phyloP scores from a whole-genome alignment of 2,888 invertebrate species.

The Thyatira batis region DNA sequence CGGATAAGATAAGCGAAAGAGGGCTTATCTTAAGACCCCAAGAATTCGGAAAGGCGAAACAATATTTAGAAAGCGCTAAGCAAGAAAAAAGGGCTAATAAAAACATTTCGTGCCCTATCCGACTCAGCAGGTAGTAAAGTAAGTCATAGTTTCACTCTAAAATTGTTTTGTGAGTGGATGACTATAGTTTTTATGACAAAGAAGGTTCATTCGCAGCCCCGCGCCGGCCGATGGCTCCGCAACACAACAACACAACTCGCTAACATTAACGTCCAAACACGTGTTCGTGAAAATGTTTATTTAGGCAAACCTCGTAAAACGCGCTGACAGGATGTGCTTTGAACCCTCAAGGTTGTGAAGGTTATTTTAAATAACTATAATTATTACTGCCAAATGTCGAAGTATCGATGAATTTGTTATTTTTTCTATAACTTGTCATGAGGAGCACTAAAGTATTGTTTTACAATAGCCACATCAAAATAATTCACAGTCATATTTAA shows the following conservation, averaged over 20 bases:
- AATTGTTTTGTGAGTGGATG: slow-evolving; percentile 57
- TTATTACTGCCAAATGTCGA: slow-evolving; percentile 26
- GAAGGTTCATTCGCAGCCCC: slow-evolving; percentile 39
- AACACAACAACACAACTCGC: slow-evolving; percentile 16
- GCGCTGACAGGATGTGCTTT: slow-evolving; percentile 74
- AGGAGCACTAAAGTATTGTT: neutral
- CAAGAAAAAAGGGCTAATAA: slow-evolving; percentile 53
- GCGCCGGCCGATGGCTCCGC: slow-evolving; percentile 37
- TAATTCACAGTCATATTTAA: too few species aligned
- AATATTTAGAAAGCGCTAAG: slow-evolving; percentile 63
- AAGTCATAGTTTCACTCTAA: slow-evolving; percentile 42
- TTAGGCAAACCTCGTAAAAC: slow-evolving; percentile 76
- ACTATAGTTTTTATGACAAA: slow-evolving; percentile 57
- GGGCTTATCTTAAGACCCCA: slow-evolving; percentile 59
- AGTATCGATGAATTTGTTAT: neutral
- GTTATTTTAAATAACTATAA: slow-evolving; percentile 52
- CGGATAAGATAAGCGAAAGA: slow-evolving; percentile 65
- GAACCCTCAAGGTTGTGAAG: slow-evolving; percentile 75
- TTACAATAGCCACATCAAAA: too few species aligned
- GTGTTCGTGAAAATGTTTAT: slow-evolving; percentile 73
- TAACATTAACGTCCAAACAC: slow-evolving; percentile 63
- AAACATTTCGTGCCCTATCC: slow-evolving; percentile 53
- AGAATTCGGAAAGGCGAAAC: slow-evolving; percentile 48
- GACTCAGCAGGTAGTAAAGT: slow-evolving; percentile 65
- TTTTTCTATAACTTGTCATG: neutral